Percentiles rank a stretch among this genome's conserved stretches.
phyloP scores from a whole-genome alignment of 2,888 invertebrate species.

The Leucophenga montana region DNA sequence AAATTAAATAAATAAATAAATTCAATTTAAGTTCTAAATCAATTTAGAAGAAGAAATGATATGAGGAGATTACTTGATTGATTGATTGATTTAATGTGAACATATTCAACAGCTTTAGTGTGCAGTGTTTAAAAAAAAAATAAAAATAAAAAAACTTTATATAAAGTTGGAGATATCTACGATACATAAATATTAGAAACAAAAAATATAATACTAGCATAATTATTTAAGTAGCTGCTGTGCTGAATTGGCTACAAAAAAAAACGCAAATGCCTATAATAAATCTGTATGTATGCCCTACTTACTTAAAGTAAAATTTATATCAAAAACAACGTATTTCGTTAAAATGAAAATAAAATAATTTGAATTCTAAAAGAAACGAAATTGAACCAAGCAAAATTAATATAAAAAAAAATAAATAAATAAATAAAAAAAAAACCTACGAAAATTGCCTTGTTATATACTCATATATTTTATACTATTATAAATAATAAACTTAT shows the following conservation, averaged over 20 bases:
- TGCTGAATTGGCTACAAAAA: not conserved
- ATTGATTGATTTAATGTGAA: not conserved
- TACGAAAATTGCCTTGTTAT: slow-evolving; percentile 30
- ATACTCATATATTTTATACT: slow-evolving; percentile 24
- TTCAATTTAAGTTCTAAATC: slow-evolving; percentile 15
- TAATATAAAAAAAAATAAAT: not conserved
- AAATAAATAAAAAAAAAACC: not conserved
- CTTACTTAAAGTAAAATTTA: not conserved
- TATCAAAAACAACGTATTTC: not conserved
- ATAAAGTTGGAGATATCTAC: not conserved
- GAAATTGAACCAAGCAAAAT: slow-evolving; percentile 3
- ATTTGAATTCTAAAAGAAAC: not conserved
- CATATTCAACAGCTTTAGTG: slow-evolving; percentile 17
- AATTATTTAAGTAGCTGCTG: slow-evolving; percentile 6
- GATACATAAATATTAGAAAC: not conserved
- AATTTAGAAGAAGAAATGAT: not conserved
- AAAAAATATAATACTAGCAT: not conserved
- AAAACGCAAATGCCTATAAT: slow-evolving; percentile 12
- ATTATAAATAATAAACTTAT: slow-evolving; percentile 25
- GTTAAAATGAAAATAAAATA: not conserved
- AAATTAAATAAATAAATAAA: not conserved
- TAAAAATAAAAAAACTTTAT: not conserved
- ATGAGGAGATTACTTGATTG: no score
- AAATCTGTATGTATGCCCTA: not conserved
- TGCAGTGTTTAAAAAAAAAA: slow-evolving; percentile 20